These are phyloP conservation scores for Cantharis rufa DNA, from an alignment of 2,888 invertebrate species.

Conservation along the genomic window DNA sequence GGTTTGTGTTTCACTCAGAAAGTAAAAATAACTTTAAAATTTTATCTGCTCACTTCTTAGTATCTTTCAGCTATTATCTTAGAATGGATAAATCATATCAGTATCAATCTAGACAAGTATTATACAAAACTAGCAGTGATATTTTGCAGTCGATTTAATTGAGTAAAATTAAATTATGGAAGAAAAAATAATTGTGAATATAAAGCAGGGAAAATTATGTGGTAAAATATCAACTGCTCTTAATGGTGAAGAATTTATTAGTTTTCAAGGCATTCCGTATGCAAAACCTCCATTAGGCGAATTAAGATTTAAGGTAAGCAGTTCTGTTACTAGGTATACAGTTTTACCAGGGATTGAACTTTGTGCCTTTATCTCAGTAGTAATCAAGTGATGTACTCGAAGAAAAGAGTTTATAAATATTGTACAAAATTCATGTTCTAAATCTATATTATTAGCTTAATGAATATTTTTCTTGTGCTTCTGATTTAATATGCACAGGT, in stretches of 20 bases:
- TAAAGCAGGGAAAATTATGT: conserved; percentile 41
- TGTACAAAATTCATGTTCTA: too few relatives aligned
- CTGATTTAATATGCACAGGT: too few relatives aligned
- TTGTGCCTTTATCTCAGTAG: too few relatives aligned
- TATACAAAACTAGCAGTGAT: neutral
- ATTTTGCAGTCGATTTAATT: neutral
- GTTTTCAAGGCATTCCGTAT: conserved; percentile 53
- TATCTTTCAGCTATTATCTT: neutral
- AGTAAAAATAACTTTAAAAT: neutral
- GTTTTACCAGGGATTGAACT: too few relatives aligned
- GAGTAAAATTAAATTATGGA: neutral
- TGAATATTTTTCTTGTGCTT: too few relatives aligned
- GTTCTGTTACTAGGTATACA: too few relatives aligned
- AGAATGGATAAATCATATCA: neutral
- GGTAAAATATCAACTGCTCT: conserved; percentile 42
- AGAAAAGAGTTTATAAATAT: too few relatives aligned
- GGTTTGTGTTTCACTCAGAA: neutral
- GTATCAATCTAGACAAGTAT: neutral
- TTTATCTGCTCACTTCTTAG: neutral
- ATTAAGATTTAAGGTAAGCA: conserved; percentile 50
- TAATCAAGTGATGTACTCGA: too few relatives aligned
- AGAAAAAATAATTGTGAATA: neutral
- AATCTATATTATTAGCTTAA: too few relatives aligned
- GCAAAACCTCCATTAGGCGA: conserved; percentile 51
- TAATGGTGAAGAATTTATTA: conserved; percentile 43